A percentile compares a stretch with the other conserved stretches of the same genome.
Evolutionary conservation across 2,113 vertebrate species (phyloP).

Genomic region (Malaclemys terrapin): DNA sequence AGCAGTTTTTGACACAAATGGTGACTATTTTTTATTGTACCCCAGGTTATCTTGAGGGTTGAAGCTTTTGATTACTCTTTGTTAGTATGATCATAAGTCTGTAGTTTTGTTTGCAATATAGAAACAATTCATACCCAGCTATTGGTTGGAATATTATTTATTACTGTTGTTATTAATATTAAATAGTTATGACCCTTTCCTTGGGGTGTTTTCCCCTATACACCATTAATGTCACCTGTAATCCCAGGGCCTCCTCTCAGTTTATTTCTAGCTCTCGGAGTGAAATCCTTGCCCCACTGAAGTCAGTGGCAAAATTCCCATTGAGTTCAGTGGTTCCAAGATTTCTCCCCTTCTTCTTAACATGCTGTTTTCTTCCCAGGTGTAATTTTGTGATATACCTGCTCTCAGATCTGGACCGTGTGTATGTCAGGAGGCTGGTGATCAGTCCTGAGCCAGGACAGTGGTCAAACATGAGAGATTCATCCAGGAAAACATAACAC

Average conservation of each 20-base stretch:
- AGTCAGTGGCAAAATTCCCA: too few species aligned
- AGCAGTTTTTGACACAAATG: too few species aligned
- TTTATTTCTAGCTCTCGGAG: too few species aligned
- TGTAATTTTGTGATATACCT: neutral
- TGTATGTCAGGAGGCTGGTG: neutral
- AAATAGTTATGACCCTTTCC: too few species aligned
- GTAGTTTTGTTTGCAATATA: neutral
- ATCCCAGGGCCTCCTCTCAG: too few species aligned
- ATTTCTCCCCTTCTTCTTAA: neutral
- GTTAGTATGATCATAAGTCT: neutral
- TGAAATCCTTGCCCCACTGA: too few species aligned
- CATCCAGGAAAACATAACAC: neutral
- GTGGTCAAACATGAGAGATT: neutral
- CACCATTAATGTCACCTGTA: too few species aligned
- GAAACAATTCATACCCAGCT: neutral
- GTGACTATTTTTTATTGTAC: too few species aligned
- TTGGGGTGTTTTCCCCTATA: too few species aligned
- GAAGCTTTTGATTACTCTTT: neutral
- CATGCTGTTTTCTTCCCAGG: neutral
- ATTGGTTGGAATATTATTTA: too few species aligned
- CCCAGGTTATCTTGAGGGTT: neutral
- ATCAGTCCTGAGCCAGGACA: neutral
- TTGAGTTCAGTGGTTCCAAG: neutral
- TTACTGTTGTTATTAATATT: too few species aligned
- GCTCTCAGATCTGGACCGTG: neutral